phyloP scores from a whole-genome alignment of 2,113 vertebrate species.

The Ceyx cyanopectus region DNA sequence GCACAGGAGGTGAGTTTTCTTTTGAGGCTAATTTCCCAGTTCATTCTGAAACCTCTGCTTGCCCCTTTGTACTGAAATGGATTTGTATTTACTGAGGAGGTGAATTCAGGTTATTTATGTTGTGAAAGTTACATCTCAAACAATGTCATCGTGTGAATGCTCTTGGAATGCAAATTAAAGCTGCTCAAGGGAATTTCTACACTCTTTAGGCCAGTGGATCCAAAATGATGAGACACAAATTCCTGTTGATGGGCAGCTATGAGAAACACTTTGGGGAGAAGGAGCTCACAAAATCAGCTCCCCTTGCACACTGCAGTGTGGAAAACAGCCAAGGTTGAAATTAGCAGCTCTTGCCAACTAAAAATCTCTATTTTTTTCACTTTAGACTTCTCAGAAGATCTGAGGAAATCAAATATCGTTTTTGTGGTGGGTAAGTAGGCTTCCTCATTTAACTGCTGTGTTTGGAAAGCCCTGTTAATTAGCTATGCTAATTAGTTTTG shows the following conservation, averaged over 20 bases:
- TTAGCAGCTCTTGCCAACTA: background rate
- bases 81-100: too few species aligned
- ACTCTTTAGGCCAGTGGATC: background rate
- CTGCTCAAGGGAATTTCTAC: background rate
- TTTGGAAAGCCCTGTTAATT: background rate
- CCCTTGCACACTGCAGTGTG: background rate
- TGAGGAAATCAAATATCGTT: conserved; percentile 90
- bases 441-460: background rate
- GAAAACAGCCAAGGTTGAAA: background rate
- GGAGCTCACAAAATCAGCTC: background rate
- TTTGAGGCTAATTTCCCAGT: too few species aligned
- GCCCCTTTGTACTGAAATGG: too few species aligned
- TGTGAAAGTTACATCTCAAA: too few species aligned
- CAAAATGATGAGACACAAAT: background rate
- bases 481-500: background rate
- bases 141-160: too few species aligned
- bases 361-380: conserved; percentile 61
- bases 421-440: conserved; percentile 90
- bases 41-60: too few species aligned
- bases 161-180: too few species aligned
- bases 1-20: too few species aligned
- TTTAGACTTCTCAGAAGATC: conserved; percentile 81
- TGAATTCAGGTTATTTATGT: too few species aligned
- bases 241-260: background rate
- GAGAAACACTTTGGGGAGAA: background rate